Conservation (phyloP, 53 echinoderm and acorn worm genomes). For the Echinometra lucunter region DNA sequence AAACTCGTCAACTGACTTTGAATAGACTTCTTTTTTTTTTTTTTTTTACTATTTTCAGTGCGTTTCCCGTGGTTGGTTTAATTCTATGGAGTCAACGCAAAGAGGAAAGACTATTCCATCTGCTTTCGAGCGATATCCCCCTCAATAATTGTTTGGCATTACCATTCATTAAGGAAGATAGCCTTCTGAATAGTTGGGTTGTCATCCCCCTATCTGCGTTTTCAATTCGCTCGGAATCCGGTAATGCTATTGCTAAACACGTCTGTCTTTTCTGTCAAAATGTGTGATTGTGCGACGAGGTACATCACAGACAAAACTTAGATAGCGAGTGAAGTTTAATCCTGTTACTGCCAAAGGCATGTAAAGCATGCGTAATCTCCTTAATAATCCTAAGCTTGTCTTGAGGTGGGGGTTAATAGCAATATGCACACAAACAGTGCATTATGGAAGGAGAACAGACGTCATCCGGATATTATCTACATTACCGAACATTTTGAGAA, state of each 20-base stretch:
- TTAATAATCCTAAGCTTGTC: not conserved
- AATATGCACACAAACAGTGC: not conserved
- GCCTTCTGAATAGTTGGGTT: constrained; percentile 19
- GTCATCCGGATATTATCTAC: not conserved
- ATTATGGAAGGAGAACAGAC: not conserved
- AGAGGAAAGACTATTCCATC: not conserved
- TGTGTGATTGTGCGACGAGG: not conserved
- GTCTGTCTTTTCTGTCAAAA: not conserved
- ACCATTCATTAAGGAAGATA: not conserved
- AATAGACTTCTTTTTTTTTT: not conserved
- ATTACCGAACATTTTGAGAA: not conserved
- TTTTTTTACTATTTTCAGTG: not conserved
- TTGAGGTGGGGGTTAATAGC: not conserved
- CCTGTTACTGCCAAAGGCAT: not conserved
- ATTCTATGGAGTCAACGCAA: not conserved
- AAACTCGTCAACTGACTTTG: not conserved
- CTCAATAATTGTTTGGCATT: constrained; percentile 23
- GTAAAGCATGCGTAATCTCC: not conserved
- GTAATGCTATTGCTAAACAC: not conserved
- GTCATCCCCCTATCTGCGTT: not conserved
- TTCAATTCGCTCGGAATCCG: not conserved
- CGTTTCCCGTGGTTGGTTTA: not conserved
- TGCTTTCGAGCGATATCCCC: not conserved
- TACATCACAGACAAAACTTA: not conserved
- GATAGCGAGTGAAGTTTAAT: not conserved